Evolutionary conservation across 1,140 invertebrate genomes (phyloP).

Genomic region (Drosophila punjabiensis): DNA sequence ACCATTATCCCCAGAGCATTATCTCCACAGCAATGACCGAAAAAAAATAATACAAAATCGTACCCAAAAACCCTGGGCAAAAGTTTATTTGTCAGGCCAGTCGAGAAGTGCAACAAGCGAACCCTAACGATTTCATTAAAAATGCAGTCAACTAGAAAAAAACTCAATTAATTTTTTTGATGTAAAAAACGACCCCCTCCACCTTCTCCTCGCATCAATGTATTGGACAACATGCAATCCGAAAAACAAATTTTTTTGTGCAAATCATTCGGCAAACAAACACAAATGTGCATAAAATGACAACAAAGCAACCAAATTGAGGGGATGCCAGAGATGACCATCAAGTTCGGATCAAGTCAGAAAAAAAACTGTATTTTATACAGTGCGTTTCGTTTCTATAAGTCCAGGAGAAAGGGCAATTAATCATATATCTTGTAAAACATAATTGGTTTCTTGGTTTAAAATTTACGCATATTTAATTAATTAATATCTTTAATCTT

Average conservation of each 20-base stretch:
- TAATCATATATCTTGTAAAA: background rate
- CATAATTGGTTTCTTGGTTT: background rate
- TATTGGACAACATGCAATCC: constrained; percentile 49
- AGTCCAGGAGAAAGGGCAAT: background rate
- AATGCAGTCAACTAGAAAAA: constrained; percentile 83
- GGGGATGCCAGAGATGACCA: constrained; percentile 63
- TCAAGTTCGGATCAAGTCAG: constrained; percentile 20
- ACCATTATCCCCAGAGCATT: constrained; percentile 59
- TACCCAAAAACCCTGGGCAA: constrained; percentile 19
- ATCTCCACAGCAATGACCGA: constrained; percentile 75
- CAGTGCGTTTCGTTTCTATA: constrained; percentile 9
- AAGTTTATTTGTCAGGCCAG: constrained; percentile 28
- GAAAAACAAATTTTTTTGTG: constrained; percentile 75
- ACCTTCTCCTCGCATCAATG: constrained; percentile 23
- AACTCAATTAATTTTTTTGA: constrained; percentile 80
- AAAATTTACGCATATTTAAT: too few species aligned
- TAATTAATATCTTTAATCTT: too few species aligned
- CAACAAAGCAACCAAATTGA: constrained; percentile 80
- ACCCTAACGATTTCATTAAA: constrained; percentile 84
- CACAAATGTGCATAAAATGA: constrained; percentile 82
- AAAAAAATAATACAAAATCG: constrained; percentile 23
- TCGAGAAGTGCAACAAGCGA: constrained; percentile 57
- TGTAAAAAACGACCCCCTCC: constrained; percentile 46
- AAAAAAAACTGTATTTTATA: constrained; percentile 18
- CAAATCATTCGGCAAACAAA: constrained; percentile 83